Base-by-base conservation (phyloP, 2,113 vertebrate genomes). In the Rafetus swinhoei region DNA sequence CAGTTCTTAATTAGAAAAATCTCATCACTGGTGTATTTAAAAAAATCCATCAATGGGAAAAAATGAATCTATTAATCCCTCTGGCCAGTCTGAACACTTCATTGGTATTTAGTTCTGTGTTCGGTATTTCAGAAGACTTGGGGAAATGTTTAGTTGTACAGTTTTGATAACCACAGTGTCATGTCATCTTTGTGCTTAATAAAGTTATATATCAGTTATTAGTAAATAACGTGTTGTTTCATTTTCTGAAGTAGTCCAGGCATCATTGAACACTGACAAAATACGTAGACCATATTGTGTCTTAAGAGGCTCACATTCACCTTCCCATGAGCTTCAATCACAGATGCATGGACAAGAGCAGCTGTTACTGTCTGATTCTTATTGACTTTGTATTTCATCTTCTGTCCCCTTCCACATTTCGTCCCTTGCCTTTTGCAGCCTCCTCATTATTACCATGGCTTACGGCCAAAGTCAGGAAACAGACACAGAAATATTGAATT, bases 171-270 rank as follows among this genome's bases (percentile, higher is more conserved):
- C 96, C 96, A 97, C 97, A 93, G 93, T 97, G 95, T 97, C 96
- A 93, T 98, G 97, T 98, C 97, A 96, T 96, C 97, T 96, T 97
- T 98, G 97, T 98, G 98, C 97, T 92, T 98, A 98, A 98, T 98
- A 98, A 98, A 98, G 93, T 96, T 95, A 97, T 98, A 97, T 98
- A 97, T 97, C 97, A 82, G 29, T 96, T 97, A 98, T 97, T 97
- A 97, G 95, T 85, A 94, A 97, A 95, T 85, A 92, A 0, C 60
- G 13, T 35, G 0, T 5, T 90, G 54, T 24, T 83, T 95, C 12
- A 62, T 94, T 96, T 94, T 53, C 91, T 91, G 86, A 82, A 88
- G 24, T 93, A 82, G 18, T 92, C 72, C 74, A 81, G 32, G 94
- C 52, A 57, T 94, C 55, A 86, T 85, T 94, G 56, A 81, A 74